Base-by-base conservation (phyloP, 2,797 vertebrate genomes). In the Aplochiton taeniatus region DNA sequence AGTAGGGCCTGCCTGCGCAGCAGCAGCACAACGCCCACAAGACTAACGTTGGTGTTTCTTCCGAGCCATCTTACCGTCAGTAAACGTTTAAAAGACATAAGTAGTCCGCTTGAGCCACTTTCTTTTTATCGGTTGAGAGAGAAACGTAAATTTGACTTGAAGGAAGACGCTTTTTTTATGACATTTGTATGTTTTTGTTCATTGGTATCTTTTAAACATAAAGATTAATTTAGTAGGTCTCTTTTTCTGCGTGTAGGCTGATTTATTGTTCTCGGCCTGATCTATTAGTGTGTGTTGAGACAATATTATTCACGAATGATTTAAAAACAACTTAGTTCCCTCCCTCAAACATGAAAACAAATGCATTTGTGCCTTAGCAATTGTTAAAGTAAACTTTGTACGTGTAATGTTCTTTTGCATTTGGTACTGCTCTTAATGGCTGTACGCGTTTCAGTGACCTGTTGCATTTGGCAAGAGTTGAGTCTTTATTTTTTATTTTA, bases 341-440 rank as follows among this genome's bases (percentile, higher is more conserved):
- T 68, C 20, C 71, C 41, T 58, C 64, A 68, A 51, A 80, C 71
- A 68, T 44, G 61, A 31, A 31, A 31, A 70, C 41, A 74, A 72
- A 76, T 69, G 70, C 62, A 77, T 86, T 79, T 87, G 90, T 91
- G 91, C 90, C 91, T 92, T 91, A 89, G 86, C 75, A 56, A 63
- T 68, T 51, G 63, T 65, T 67, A 68, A 65, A 53, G 60, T 68
- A 9, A 51, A 4, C 53, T 46, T 0, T 61, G 49, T 72, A 43
- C 1, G 41, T 16, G 53, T 71, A 45, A 62, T 62, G 6, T 52
- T 56, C 53, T 14, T 41, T 11, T 44, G 55, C 54, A 12, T 55
- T 53, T 50, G 8, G 42, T 43, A 44, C 20, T 46, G 49, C 18
- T 47, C 51, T 66, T 44, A 48, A 7, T 19, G 45, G 11, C 11